phyloP scores from a whole-genome alignment of 2,888 invertebrate genomes.

The Cyclophora punctaria region DNA sequence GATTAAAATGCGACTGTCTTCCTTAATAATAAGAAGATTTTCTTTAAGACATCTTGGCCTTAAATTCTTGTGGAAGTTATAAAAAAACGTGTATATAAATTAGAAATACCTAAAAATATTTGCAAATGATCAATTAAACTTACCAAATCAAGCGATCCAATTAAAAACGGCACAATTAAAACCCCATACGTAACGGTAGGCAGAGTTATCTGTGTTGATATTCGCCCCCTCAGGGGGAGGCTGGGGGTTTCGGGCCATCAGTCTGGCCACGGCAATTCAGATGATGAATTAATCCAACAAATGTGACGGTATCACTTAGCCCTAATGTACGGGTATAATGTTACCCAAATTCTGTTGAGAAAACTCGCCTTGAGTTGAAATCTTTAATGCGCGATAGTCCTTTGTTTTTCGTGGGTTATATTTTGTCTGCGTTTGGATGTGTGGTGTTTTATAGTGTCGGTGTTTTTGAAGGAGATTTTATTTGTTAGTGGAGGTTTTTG shows the following conservation, averaged over 20 bases:
- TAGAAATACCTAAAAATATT: no score
- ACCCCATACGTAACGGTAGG: conserved; percentile 51
- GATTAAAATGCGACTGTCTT: no score
- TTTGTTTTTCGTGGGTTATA: conserved; percentile 44
- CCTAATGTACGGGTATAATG: conserved; percentile 75
- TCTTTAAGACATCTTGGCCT: no score
- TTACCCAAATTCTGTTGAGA: conserved; percentile 59
- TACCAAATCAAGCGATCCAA: conserved; percentile 13
- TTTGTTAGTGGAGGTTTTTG: no score
- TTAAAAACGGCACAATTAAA: conserved; percentile 51
- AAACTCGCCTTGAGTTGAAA: conserved; percentile 43
- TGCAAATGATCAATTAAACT: no score
- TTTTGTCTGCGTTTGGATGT: conserved; percentile 27
- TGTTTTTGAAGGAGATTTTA: no score
- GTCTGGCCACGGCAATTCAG: conserved; percentile 75
- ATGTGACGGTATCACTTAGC: conserved; percentile 76
- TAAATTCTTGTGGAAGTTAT: no score
- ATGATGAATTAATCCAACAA: conserved; percentile 76
- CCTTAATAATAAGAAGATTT: no score
- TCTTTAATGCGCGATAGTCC: conserved; percentile 42
- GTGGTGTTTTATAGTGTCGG: conserved; percentile 21
- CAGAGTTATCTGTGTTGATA: conserved; percentile 40
- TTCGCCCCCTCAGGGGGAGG: conserved; percentile 23
- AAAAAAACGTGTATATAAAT: no score
- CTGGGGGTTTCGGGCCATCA: conserved; percentile 68